These are phyloP conservation scores for Tanytarsus gracilentus DNA, from an alignment of 2,888 invertebrate species.

Conservation along the genomic window DNA sequence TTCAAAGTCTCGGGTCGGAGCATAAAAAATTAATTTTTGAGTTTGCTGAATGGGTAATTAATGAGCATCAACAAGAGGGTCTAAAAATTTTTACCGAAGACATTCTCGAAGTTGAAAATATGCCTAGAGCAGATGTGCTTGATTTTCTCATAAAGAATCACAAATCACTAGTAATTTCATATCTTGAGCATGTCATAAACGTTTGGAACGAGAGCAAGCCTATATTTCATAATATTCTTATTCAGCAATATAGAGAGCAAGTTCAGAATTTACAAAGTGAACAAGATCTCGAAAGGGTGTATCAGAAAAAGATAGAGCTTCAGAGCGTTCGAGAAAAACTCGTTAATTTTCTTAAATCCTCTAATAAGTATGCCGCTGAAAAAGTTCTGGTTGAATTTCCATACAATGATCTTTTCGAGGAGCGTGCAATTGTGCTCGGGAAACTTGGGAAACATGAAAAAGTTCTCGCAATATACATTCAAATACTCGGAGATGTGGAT, in stretches of 20 bases:
- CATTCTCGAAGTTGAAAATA: conserved; percentile 73
- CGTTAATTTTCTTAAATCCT: conserved; percentile 69
- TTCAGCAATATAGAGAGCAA: conserved; percentile 80
- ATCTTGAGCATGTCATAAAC: conserved; percentile 83
- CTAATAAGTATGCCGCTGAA: conserved; percentile 75
- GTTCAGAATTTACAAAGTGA: conserved; percentile 44
- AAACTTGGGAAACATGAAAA: conserved; percentile 85
- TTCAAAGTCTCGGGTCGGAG: conserved; percentile 76
- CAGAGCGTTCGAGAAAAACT: conserved; percentile 50
- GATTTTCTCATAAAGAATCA: conserved; percentile 80
- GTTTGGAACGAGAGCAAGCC: conserved; percentile 80
- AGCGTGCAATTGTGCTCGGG: conserved; percentile 88
- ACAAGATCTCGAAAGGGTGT: conserved; percentile 38
- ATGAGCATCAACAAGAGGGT: conserved; percentile 79
- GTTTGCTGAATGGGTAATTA: conserved; percentile 87
- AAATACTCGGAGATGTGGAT: conserved; percentile 72
- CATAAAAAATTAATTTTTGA: conserved; percentile 84
- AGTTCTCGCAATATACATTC: conserved; percentile 84
- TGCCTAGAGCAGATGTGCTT: conserved; percentile 80
- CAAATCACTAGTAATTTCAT: conserved; percentile 75
- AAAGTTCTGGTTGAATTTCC: conserved; percentile 80
- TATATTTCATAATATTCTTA: conserved; percentile 81
- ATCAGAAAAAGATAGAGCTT: conserved; percentile 32
- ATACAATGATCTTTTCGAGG: conserved; percentile 74
- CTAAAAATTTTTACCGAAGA: conserved; percentile 83